phyloP scores from a whole-genome alignment of 1,140 invertebrate genomes.

The Aporrectodea caliginosa region DNA sequence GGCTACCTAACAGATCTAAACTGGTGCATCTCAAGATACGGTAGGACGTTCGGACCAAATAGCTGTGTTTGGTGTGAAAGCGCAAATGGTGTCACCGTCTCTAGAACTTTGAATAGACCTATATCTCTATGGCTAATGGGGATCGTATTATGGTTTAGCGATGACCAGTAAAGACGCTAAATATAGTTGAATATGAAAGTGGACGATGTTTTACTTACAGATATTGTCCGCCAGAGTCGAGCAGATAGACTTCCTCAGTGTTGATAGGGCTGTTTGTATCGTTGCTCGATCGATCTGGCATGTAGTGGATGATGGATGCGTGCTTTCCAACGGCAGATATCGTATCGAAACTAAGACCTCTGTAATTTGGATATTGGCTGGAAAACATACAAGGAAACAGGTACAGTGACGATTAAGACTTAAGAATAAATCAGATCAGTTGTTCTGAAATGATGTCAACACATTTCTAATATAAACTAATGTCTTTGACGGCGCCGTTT shows the following conservation, averaged over 20 bases:
- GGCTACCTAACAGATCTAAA: no score
- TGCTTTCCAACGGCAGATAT: slow-evolving; percentile 87
- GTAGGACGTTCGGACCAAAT: no score
- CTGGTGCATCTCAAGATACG: no score
- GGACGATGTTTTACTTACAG: slow-evolving; percentile 43
- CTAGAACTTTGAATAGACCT: no score
- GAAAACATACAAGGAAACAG: slow-evolving; percentile 34
- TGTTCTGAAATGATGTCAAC: background rate
- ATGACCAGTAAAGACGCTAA: no score
- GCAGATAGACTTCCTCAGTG: slow-evolving; percentile 73
- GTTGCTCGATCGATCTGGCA: slow-evolving; percentile 50
- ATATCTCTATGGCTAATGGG: no score
- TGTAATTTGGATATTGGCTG: slow-evolving; percentile 69
- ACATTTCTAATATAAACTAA: background rate
- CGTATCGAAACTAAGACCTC: slow-evolving; percentile 85
- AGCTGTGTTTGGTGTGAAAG: background rate
- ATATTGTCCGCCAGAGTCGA: slow-evolving; percentile 84
- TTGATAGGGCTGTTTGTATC: slow-evolving; percentile 71
- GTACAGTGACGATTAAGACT: slow-evolving; percentile 13
- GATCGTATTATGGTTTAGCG: no score
- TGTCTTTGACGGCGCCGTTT: background rate
- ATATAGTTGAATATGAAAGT: slow-evolving; percentile 9
- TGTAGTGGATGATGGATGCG: slow-evolving; percentile 92
- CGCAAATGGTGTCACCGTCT: background rate
- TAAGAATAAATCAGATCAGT: background rate